Evolutionary conservation across 1,140 invertebrate genomes (phyloP), one percentile per base, ranked within the genome.

Genomic region (Macrobrachium nipponense): DNA sequence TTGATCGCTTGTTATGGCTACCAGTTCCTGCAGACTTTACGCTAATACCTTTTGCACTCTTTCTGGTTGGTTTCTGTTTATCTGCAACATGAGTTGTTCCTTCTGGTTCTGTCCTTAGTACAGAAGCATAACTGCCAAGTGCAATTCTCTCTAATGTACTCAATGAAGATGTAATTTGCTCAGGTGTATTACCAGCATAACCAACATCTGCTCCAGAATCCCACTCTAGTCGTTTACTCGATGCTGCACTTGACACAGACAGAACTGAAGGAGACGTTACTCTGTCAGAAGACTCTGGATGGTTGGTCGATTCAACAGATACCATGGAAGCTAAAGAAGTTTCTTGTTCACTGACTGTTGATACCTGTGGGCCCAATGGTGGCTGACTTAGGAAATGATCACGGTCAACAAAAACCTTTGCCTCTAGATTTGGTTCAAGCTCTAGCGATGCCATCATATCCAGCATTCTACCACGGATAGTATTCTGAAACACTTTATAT

Each of bases 171-270:
- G 70, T 51, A 23, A 72, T 59, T 18, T 68, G 64, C 66, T 80
- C 84, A 23, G 72, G 84, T n/a, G 77, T 75, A 18, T 62, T 79
- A 23, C 84, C 84, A 23, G 66, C 23, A 80, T 96, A 96, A 8
- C 95, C 95, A 66, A 95, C 95, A 91, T 96, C 95, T 11, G 94
- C 95, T 73, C 95, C 93, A 86, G 94, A 95, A 89, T 95, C 95
- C 95, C 95, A 95, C 91, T 95, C 95, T 8, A 95, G 90, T 86
- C 93, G 94, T 12, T 93, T 92, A 88, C 94, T 93, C 3, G 94
- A 95, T 5, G 93, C 92, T 0, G 94, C 90, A 90, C 94, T 95
- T 78, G 94, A 94, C 58, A 93, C 93, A 17, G 94, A 94, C 11
- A 89, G 68, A 51, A 87, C 87, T 10, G 88, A 88, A 7, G 88